Evolutionary conservation across 1,140 invertebrate species (phyloP), one percentile per base, ranked within the genome.

Genomic region (Sycophila sp.): DNA sequence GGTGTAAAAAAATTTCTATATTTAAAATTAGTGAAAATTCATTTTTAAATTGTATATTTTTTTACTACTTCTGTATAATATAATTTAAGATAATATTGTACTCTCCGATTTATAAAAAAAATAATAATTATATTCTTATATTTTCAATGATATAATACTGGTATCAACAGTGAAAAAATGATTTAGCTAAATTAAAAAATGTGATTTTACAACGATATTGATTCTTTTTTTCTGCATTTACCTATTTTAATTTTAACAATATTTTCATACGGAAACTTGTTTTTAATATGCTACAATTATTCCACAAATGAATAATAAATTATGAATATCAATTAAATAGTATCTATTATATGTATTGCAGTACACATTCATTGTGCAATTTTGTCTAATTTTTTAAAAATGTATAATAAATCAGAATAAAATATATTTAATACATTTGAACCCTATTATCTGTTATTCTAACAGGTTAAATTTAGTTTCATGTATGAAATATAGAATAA

Each of bases 361-460:
- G n/a, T n/a, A n/a, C n/a, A n/a, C n/a, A n/a, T n/a, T n/a, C n/a
- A n/a, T n/a, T n/a, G n/a, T n/a, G n/a, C n/a, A n/a, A n/a, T n/a
- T n/a, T n/a, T n/a, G n/a, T n/a, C n/a, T n/a, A n/a, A n/a, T 58
- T 58, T 68, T 59, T 28, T 1, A 28, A 60, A 28, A 10, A 49
- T 53, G 26, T n/a, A 47, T 32, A 42, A 38, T 22, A 17, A 55
- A 30, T 22, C 24, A 47, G 22, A 65, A 59, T 68, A 60, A 68
- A 60, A 60, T 68, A 60, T 68, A 8, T 67, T 67, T 45, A 67
- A 34, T 67, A 66, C 32, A 56, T 45, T 34, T 45, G 13, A 55
- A 2, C 28, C 13, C 49, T 19, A 47, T 22, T 49, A 34, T 22
- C 13, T 45, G 10, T 15, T 62, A 36, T 34, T 2, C 28, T 1